Conservation (phyloP, 2,888 invertebrate species). For the Melinaea menophilus region DNA sequence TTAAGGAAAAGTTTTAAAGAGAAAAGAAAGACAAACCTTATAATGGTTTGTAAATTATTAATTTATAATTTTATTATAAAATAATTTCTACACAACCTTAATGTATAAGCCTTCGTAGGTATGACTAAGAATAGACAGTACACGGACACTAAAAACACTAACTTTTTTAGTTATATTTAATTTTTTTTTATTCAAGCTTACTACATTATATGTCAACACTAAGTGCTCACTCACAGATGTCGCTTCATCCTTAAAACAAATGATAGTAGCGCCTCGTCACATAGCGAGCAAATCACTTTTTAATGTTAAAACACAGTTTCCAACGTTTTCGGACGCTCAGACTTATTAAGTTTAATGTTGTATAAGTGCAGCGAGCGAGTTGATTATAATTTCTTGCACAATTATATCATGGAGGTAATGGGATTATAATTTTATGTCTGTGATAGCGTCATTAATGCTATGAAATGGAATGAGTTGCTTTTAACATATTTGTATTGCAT, state of each 20-base stretch:
- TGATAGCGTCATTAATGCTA: slow-evolving; percentile 8
- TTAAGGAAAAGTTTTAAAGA: no score
- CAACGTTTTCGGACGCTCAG: slow-evolving; percentile 20
- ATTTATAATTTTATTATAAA: no score
- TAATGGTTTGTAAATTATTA: not conserved
- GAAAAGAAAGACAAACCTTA: no score
- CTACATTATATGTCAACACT: slow-evolving; percentile 16
- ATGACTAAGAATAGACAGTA: no score
- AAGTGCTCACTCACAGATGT: slow-evolving; percentile 42
- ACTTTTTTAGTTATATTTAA: no score
- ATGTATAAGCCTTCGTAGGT: no score
- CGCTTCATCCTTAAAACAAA: slow-evolving; percentile 46
- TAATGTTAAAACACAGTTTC: slow-evolving; percentile 41
- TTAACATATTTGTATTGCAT: not conserved
- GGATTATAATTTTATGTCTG: slow-evolving; percentile 7
- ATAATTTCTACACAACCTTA: no score
- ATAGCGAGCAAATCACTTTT: slow-evolving; percentile 46
- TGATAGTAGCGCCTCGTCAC: slow-evolving; percentile 36
- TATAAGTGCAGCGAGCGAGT: slow-evolving; percentile 20
- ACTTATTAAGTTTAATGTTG: slow-evolving; percentile 24
- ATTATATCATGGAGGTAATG: slow-evolving; percentile 5
- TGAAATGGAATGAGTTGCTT: not conserved
- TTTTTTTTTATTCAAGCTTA: slow-evolving; percentile 16
- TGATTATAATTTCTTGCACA: slow-evolving; percentile 8
- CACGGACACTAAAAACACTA: no score